Conservation (phyloP, 2,888 invertebrate genomes). For the Pocota personata region DNA sequence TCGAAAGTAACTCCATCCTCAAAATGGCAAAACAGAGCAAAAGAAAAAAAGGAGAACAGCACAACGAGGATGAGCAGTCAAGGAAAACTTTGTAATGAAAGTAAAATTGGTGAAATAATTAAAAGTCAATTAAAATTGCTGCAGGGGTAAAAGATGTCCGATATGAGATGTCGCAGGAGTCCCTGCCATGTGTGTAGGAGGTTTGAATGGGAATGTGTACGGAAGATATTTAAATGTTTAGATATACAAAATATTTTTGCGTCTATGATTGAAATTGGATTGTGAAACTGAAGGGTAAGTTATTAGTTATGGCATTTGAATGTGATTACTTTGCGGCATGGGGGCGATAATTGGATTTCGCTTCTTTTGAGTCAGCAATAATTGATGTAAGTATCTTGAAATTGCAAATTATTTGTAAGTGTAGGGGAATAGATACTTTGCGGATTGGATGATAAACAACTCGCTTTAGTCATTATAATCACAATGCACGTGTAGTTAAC, state of each 20-base stretch:
- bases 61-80: neutral
- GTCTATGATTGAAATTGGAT: slow-evolving; percentile 50
- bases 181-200: neutral
- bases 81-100: slow-evolving; percentile 47
- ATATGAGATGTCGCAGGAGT: slow-evolving; percentile 7
- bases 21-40: neutral
- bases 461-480: too few species aligned
- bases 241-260: slow-evolving; percentile 25
- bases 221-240: slow-evolving; percentile 25
- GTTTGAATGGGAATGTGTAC: neutral
- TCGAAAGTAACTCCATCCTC: neutral
- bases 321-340: slow-evolving; percentile 26
- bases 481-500: too few species aligned
- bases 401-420: neutral
- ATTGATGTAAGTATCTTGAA: neutral
- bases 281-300: slow-evolving; percentile 36
- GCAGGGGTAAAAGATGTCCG: slow-evolving; percentile 44
- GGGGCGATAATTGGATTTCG: slow-evolving; percentile 32
- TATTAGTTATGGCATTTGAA: slow-evolving; percentile 63
- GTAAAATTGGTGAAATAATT: slow-evolving; percentile 69
- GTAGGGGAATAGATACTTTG: too few species aligned
- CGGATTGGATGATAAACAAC: too few species aligned
- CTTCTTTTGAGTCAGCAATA: neutral
- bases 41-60: neutral
- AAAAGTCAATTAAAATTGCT: slow-evolving; percentile 68